Evolutionary conservation across 1,140 invertebrate species (phyloP).

Genomic region (Lethocerus indicus): DNA sequence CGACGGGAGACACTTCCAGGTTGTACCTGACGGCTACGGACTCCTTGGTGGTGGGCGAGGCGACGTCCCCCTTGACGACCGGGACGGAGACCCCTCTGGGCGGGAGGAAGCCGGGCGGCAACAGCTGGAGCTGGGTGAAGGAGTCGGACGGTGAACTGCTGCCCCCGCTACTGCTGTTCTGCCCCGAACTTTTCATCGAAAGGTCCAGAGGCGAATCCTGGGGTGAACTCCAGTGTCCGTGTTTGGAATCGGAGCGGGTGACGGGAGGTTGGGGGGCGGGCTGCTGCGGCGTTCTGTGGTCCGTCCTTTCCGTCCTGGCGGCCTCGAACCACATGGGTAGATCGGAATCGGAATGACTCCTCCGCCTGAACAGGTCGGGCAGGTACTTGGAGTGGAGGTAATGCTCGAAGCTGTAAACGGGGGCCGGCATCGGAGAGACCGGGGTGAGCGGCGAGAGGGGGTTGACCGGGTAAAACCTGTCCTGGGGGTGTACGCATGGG

Average conservation of each 20-base stretch:
- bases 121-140: slow-evolving; percentile 4
- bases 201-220: slow-evolving; percentile 77
- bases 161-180: slow-evolving; percentile 17
- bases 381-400: slow-evolving; percentile 57
- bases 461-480: slow-evolving; percentile 36
- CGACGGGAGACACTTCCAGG: slow-evolving; percentile 60
- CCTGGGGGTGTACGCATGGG: slow-evolving; percentile 21
- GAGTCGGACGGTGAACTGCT: slow-evolving; percentile 21
- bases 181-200: slow-evolving; percentile 42
- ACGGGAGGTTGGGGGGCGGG: too few species aligned
- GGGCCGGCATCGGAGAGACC: slow-evolving; percentile 29
- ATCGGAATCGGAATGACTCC: slow-evolving; percentile 61
- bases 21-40: slow-evolving; percentile 58
- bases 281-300: slow-evolving; percentile 20
- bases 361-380: slow-evolving; percentile 42
- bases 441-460: slow-evolving; percentile 38
- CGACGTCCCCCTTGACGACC: slow-evolving; percentile 54
- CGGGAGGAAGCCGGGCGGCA: slow-evolving; percentile 28
- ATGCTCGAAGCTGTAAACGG: slow-evolving; percentile 43
- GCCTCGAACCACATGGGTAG: slow-evolving; percentile 34
- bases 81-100: slow-evolving; percentile 38
- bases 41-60: slow-evolving; percentile 57
- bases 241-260: too few species aligned
- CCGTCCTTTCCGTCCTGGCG: slow-evolving; percentile 22
- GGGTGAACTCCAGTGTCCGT: too few species aligned